Conservation (phyloP, 2,888 invertebrate genomes). For the Drosophila robusta region DNA sequence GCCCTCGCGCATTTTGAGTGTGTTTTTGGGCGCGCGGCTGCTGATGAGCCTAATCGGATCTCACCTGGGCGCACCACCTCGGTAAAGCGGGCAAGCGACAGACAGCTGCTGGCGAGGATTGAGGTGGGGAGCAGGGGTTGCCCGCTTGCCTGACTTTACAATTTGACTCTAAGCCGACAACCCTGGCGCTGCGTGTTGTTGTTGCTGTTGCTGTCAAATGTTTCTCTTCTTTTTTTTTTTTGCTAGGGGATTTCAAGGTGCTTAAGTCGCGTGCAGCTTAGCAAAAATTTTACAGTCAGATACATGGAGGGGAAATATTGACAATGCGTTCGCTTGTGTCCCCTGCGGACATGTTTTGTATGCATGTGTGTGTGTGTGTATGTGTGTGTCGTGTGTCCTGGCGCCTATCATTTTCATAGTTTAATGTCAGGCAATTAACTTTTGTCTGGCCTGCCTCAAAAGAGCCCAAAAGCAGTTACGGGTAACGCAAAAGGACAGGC, state of each 20-base stretch:
- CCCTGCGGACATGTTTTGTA: slow-evolving; percentile 24
- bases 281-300: slow-evolving; percentile 33
- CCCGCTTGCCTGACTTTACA: slow-evolving; percentile 45
- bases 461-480: neutral
- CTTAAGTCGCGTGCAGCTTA: slow-evolving; percentile 69
- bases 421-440: slow-evolving; percentile 79
- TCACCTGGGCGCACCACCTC: slow-evolving; percentile 34
- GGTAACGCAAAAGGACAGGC: neutral
- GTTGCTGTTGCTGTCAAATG: slow-evolving; percentile 48
- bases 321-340: slow-evolving; percentile 21
- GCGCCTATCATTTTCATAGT: slow-evolving; percentile 78
- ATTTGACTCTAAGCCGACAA: slow-evolving; percentile 74
- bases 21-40: slow-evolving; percentile 7
- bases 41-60: slow-evolving; percentile 79
- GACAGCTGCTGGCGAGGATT: slow-evolving; percentile 65
- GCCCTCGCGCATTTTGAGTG: slow-evolving; percentile 23
- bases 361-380: slow-evolving; percentile 3
- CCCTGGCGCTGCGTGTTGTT: slow-evolving; percentile 26
- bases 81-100: slow-evolving; percentile 69
- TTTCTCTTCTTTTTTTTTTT: slow-evolving; percentile 16
- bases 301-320: slow-evolving; percentile 40
- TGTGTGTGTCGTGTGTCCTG: slow-evolving; percentile 14
- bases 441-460: slow-evolving; percentile 64
- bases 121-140: neutral
- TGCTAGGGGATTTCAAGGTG: slow-evolving; percentile 46